These are phyloP conservation scores for Masticophis lateralis DNA, from an alignment of 2,797 vertebrate genomes.

Conservation along the genomic window DNA sequence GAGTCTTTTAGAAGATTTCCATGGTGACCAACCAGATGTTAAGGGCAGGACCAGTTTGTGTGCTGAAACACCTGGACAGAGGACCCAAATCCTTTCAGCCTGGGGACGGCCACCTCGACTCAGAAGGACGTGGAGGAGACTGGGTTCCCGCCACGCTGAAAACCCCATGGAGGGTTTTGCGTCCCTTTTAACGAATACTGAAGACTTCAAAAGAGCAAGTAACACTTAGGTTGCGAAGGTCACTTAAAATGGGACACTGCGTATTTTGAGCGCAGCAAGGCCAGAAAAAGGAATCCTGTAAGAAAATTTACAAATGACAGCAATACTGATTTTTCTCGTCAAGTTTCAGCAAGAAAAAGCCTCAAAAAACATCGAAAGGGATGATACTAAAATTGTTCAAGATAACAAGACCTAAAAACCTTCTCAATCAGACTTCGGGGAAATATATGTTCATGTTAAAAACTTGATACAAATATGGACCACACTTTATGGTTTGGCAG, in stretches of 20 bases:
- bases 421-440: conserved; percentile 68
- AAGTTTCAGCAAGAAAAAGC: conserved; percentile 71
- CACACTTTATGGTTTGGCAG: conserved; percentile 77
- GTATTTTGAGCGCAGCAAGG: conserved; percentile 75
- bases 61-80: not conserved
- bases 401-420: conserved; percentile 74
- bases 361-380: conserved; percentile 75
- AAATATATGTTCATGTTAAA: conserved; percentile 76
- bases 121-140: not conserved
- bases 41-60: too few species aligned
- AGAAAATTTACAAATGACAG: conserved; percentile 79
- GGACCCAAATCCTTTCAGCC: not conserved
- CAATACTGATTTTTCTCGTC: conserved; percentile 67
- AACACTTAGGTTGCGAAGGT: conserved; percentile 81
- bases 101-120: not conserved
- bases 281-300: conserved; percentile 74
- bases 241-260: conserved; percentile 79
- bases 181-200: conserved; percentile 56
- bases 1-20: not conserved
- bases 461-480: conserved; percentile 78
- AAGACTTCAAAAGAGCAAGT: conserved; percentile 73
- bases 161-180: conserved; percentile 51
- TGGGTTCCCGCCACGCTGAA: not conserved
- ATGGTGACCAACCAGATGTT: not conserved
- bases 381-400: conserved; percentile 72